Evolutionary conservation across 2,888 invertebrate genomes (phyloP).

Genomic region (Himalopsyche japonica): DNA sequence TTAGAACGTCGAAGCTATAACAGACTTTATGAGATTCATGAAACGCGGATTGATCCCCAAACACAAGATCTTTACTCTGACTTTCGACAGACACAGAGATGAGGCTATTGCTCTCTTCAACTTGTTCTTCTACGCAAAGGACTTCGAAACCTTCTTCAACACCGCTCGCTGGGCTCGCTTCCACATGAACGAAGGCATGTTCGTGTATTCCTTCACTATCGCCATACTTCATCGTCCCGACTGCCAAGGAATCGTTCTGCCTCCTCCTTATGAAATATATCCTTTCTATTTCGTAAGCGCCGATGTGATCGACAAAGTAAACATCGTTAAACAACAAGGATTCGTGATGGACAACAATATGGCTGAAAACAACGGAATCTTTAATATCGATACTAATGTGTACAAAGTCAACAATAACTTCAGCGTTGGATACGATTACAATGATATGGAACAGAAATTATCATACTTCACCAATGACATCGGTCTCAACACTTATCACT

Average conservation of each 20-base stretch:
- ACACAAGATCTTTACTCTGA: slow-evolving; percentile 54
- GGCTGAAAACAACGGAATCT: slow-evolving; percentile 51
- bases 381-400: slow-evolving; percentile 39
- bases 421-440: slow-evolving; percentile 46
- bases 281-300: slow-evolving; percentile 68
- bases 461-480: slow-evolving; percentile 78
- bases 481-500: slow-evolving; percentile 73
- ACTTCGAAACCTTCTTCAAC: slow-evolving; percentile 64
- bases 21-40: slow-evolving; percentile 56
- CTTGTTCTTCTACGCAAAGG: slow-evolving; percentile 63
- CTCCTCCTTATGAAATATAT: slow-evolving; percentile 69
- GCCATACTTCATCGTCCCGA: slow-evolving; percentile 64
- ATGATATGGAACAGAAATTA: slow-evolving; percentile 60
- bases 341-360: slow-evolving; percentile 46
- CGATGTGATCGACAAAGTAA: slow-evolving; percentile 57
- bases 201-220: slow-evolving; percentile 64
- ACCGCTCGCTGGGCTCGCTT: slow-evolving; percentile 62
- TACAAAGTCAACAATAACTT: slow-evolving; percentile 36
- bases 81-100: slow-evolving; percentile 45
- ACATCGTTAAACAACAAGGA: slow-evolving; percentile 52
- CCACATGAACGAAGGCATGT: slow-evolving; percentile 65
- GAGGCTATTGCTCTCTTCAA: slow-evolving; percentile 61
- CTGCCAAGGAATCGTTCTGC: slow-evolving; percentile 61
- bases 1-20: slow-evolving; percentile 55
- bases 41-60: slow-evolving; percentile 56